Conservation (phyloP, 53 echinoderm and acorn worm species). For the Zoroaster sp. region DNA sequence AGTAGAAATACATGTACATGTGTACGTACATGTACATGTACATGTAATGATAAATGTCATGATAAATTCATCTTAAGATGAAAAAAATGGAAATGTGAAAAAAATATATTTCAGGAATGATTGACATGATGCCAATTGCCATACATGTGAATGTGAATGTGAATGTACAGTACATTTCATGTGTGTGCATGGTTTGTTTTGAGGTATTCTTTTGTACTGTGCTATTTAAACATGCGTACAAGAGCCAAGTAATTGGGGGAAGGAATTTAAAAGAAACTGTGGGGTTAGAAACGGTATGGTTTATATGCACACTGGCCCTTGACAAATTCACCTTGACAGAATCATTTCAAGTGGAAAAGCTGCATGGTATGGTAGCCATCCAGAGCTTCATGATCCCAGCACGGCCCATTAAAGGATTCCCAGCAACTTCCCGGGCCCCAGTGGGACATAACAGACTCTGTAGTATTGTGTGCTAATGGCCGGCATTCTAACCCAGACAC, state of each 20-base stretch:
- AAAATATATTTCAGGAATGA: too few relatives aligned
- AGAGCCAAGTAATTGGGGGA: background rate
- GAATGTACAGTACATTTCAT: background rate
- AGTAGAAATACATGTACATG: too few relatives aligned
- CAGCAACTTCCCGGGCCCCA: background rate
- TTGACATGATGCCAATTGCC: too few relatives aligned
- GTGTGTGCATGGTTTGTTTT: background rate
- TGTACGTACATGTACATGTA: too few relatives aligned
- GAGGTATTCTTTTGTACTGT: background rate
- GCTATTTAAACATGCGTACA: background rate
- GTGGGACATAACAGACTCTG: background rate
- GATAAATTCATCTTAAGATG: too few relatives aligned
- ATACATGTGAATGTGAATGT: too few relatives aligned
- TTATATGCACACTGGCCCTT: background rate
- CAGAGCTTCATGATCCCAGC: background rate
- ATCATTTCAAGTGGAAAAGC: conserved; percentile 47
- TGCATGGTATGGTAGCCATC: background rate
- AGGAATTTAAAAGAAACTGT: background rate
- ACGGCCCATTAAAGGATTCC: conserved; percentile 40
- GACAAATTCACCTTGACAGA: conserved; percentile 35
- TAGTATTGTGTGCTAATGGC: conserved; percentile 30
- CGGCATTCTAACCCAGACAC: conserved; percentile 6
- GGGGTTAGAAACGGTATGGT: too few relatives aligned
- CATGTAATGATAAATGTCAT: too few relatives aligned
- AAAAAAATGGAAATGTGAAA: too few relatives aligned